Evolutionary conservation across 1,140 invertebrate genomes (phyloP).

Genomic region (Heterodera schachtii): DNA sequence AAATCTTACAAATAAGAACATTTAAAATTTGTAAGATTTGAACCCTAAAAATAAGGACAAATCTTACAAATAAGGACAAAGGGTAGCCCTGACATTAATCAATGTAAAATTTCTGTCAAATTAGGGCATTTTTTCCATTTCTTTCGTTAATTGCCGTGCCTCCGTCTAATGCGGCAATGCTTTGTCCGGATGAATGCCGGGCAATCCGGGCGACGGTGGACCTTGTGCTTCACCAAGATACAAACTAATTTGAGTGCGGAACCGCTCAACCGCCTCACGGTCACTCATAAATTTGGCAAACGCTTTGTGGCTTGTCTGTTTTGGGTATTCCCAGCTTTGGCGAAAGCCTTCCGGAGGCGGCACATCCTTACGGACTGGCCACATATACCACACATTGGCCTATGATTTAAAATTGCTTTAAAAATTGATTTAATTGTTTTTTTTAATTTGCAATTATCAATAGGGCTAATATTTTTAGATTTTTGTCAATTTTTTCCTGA

Average conservation of each 20-base stretch:
- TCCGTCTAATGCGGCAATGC: conserved; percentile 14
- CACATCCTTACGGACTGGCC: neutral
- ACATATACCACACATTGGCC: neutral
- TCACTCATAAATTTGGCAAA: neutral
- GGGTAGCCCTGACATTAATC: too few relatives aligned
- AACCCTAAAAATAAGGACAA: too few relatives aligned
- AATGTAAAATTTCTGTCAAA: too few relatives aligned
- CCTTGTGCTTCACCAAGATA: neutral
- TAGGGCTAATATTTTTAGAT: too few relatives aligned
- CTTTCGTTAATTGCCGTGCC: too few relatives aligned
- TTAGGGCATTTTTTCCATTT: too few relatives aligned
- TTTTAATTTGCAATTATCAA: too few relatives aligned
- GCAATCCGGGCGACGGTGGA: neutral
- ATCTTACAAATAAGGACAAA: too few relatives aligned
- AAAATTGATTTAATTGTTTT: too few relatives aligned
- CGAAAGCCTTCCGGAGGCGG: neutral
- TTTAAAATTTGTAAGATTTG: too few relatives aligned
- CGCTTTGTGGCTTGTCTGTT: neutral
- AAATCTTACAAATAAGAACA: too few relatives aligned
- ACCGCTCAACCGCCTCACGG: conserved; percentile 2
- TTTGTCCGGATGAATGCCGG: neutral
- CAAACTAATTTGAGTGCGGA: neutral
- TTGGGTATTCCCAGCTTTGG: neutral
- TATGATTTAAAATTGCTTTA: neutral
- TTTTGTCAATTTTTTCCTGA: too few relatives aligned